Percentiles rank a stretch among this genome's conserved stretches.
These are phyloP conservation scores for Hylaeus anthracinus DNA, from an alignment of 1,140 invertebrate species.

Conservation along the genomic window DNA sequence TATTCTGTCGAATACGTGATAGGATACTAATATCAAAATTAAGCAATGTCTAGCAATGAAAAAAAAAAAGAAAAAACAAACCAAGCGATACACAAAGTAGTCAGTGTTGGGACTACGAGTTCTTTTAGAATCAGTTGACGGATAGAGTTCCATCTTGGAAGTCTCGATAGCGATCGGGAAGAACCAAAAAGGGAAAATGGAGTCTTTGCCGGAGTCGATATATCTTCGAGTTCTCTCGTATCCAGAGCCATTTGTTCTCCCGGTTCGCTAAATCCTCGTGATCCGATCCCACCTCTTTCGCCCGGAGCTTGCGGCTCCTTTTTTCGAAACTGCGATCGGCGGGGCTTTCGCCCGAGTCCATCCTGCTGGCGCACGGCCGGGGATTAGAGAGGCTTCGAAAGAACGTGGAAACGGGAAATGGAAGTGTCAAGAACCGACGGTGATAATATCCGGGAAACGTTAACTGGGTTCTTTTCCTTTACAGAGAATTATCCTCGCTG, in stretches of 20 bases:
- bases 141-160: not conserved
- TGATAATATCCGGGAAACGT: conserved; percentile 53
- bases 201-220: conserved; percentile 44
- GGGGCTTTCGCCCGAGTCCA: not conserved
- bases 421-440: conserved; percentile 50
- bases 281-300: conserved; percentile 52
- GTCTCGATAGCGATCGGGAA: conserved; percentile 7
- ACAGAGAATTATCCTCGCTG: conserved; percentile 16
- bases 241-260: conserved; percentile 52
- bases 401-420: conserved; percentile 50
- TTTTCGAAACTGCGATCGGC: conserved; percentile 42
- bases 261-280: conserved; percentile 55
- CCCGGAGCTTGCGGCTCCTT: not conserved
- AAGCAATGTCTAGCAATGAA: no score
- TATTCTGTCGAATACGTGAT: no score
- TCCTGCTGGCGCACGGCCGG: conserved; percentile 2
- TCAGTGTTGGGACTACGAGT: no score
- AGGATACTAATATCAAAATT: no score
- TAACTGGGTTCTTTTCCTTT: conserved; percentile 44
- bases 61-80: no score
- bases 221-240: conserved; percentile 44
- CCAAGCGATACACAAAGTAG: no score
- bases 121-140: no score
- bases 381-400: conserved; percentile 38
- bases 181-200: no score